Conservation (phyloP, 2,113 vertebrate genomes). For the Centropus unirufus region DNA sequence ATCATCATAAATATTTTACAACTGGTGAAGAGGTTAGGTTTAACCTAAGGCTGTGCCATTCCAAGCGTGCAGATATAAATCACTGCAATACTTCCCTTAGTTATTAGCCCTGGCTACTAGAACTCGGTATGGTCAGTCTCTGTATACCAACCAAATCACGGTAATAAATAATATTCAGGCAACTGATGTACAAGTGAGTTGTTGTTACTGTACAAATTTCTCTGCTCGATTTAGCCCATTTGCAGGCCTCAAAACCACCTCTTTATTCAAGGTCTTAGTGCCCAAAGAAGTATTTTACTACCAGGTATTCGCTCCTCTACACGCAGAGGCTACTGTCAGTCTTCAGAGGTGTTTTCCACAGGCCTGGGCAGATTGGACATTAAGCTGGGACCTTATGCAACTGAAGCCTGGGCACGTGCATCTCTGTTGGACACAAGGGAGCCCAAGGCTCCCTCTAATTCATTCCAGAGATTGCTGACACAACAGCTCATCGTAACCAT, state of each 20-base stretch:
- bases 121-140: neutral
- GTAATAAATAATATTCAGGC: neutral
- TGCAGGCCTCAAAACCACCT: neutral
- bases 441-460: neutral
- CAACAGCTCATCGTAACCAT: neutral
- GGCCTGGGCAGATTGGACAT: neutral
- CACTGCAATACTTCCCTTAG: neutral
- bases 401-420: neutral
- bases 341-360: neutral
- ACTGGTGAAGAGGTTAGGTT: neutral
- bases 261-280: neutral
- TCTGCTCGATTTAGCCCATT: neutral
- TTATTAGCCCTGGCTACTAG: neutral
- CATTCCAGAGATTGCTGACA: neutral
- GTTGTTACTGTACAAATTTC: neutral
- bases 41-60: neutral
- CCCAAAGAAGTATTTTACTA: neutral
- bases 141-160: neutral
- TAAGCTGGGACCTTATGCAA: neutral
- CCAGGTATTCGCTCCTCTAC: neutral
- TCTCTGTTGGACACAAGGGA: fast-evolving
- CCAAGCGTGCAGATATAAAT: neutral
- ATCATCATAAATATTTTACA: neutral
- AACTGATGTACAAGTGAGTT: neutral
- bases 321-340: neutral